Base-by-base conservation (phyloP, 2,888 invertebrate genomes). In the Coenonympha arcania region DNA sequence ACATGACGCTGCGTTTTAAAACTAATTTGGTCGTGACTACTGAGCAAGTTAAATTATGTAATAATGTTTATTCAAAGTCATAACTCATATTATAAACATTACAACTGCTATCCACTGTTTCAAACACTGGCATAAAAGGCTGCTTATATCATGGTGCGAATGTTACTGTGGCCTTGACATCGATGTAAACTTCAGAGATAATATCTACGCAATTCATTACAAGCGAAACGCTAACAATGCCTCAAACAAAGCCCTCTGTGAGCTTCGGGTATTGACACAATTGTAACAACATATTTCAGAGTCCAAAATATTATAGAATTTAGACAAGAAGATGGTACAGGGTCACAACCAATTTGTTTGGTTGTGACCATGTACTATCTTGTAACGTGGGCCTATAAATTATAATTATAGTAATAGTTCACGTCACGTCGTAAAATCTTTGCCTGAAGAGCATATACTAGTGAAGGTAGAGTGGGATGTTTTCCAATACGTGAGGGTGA, bases 161-260 rank as follows among this genome's bases (percentile, higher is more conserved):
- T 80, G 78, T 79, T 79, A 73, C 60, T 41, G 63, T 57, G 69
- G 64, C 85, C 85, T 83, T 85, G 82, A 78, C 85, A 82, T 63
- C 66, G 71, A 76, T 82, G 65, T 66, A 60, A 64, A 63, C 63
- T 69, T 66, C 70, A 69, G 61, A 78, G 80, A 81, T 80, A 77
- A 61, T 37, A 57, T 64, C 61, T 54, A 84, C 86, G 69, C 75
- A 68, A 76, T 73, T 71, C 75, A 74, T 76, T 79, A 73, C 65
- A 70, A 65, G 59, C 64, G 49, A 61, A 65, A 64, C 65, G 65
- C 69, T 68, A 78, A 81, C 81, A 81, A 79, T 78, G 62, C 71
- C 57, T 54, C 47, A 69, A 73, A 47, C 26, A 42, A 16, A 31
- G 15, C 37, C 37, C 33, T 36, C 28, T 48, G 16, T 43, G 26